phyloP scores from a whole-genome alignment of 2,797 vertebrate species.

The Schizopygopsis pylzovi region DNA sequence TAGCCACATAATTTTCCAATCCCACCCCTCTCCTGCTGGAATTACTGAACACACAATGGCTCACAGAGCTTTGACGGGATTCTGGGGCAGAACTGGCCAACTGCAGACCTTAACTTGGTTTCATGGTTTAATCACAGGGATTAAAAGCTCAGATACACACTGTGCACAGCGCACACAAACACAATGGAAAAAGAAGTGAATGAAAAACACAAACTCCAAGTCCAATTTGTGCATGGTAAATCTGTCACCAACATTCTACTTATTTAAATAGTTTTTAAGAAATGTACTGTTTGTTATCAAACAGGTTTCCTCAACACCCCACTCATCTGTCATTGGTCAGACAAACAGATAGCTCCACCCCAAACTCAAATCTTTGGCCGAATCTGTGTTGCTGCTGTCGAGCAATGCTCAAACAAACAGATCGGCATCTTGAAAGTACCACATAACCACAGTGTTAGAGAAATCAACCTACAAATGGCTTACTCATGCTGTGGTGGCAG shows the following conservation, averaged over 20 bases:
- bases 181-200: conserved; percentile 24
- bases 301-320: neutral
- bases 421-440: neutral
- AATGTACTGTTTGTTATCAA: neutral
- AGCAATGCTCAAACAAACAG: neutral
- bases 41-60: conserved; percentile 23
- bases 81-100: conserved; percentile 24
- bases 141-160: conserved; percentile 36
- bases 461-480: neutral
- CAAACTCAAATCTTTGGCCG: neutral
- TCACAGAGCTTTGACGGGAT: neutral
- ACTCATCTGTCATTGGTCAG: neutral
- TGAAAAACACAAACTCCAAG: neutral
- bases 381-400: neutral
- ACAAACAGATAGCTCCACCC: neutral
- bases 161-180: neutral
- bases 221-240: neutral
- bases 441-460: neutral
- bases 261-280: neutral
- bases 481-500: neutral
- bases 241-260: neutral
- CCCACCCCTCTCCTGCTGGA: conserved; percentile 16
- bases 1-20: neutral
- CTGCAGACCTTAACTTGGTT: conserved; percentile 38
- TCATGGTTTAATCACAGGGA: conserved; percentile 44